Percentiles rank a stretch among this genome's conserved stretches.
Evolutionary conservation across 2,797 vertebrate genomes (phyloP).

Genomic region (Myotis planiceps): DNA sequence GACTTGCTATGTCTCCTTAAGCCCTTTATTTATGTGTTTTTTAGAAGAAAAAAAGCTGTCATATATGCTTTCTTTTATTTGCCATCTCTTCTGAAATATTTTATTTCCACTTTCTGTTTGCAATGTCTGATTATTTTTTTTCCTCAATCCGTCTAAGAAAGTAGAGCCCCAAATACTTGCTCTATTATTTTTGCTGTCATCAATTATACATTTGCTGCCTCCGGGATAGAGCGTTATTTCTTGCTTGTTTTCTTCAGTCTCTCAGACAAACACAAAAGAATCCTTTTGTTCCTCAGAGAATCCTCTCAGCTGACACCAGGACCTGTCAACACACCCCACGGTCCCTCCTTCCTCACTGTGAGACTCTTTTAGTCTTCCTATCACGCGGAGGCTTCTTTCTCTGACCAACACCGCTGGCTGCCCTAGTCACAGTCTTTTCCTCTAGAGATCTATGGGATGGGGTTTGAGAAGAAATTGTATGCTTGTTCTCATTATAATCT

Average conservation of each 20-base stretch:
- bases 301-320: not conserved
- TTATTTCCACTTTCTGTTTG: conserved; percentile 4
- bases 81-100: not conserved
- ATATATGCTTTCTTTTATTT: not conserved
- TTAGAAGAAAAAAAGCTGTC: not conserved
- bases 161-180: conserved; percentile 8
- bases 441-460: not conserved
- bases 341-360: not conserved
- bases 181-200: conserved; percentile 43
- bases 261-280: conserved; percentile 59
- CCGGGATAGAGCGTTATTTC: not conserved
- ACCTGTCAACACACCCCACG: conserved; percentile 49
- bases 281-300: conserved; percentile 56
- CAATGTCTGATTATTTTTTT: conserved; percentile 26
- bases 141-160: not conserved
- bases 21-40: not conserved
- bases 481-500: not conserved
- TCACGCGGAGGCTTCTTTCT: not conserved
- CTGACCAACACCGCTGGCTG: not conserved
- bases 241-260: conserved; percentile 51
- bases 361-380: not conserved
- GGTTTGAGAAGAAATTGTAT: not conserved
- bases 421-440: not conserved
- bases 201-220: conserved; percentile 35
- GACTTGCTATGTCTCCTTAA: not conserved